These are phyloP conservation scores for Troilus luridus DNA, from an alignment of 2,888 invertebrate genomes.

Conservation along the genomic window DNA sequence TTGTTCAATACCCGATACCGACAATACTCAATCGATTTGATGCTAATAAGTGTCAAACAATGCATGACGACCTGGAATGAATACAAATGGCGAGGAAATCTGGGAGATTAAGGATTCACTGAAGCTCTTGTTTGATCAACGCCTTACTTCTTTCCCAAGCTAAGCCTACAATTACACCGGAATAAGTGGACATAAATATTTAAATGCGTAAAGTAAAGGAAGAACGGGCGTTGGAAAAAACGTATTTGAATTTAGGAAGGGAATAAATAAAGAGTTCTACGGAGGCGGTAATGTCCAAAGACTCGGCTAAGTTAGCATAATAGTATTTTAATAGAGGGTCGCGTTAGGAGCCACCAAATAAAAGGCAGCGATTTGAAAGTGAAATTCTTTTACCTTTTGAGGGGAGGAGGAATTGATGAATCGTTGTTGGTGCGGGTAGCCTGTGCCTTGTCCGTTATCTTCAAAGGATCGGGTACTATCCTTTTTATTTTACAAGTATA, in stretches of 20 bases:
- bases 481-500: neutral
- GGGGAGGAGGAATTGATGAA: neutral
- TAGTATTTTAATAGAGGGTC: slow-evolving; percentile 56
- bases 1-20: neutral
- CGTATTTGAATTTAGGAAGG: slow-evolving; percentile 24
- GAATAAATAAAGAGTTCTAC: slow-evolving; percentile 10
- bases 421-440: neutral
- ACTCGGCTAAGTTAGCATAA: slow-evolving; percentile 9
- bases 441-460: neutral
- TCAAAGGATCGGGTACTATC: neutral
- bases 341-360: slow-evolving; percentile 47
- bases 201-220: neutral
- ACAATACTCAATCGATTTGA: neutral
- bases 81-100: neutral
- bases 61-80: neutral
- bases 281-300: slow-evolving; percentile 12
- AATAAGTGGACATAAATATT: slow-evolving; percentile 42
- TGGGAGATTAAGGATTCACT: slow-evolving; percentile 2
- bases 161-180: slow-evolving; percentile 24
- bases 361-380: slow-evolving; percentile 56
- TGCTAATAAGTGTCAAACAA: neutral
- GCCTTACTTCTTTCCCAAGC: neutral
- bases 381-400: slow-evolving; percentile 30
- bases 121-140: slow-evolving; percentile 18
- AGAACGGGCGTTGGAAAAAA: neutral